These are phyloP conservation scores for Eudyptes chrysolophus DNA, from an alignment of 2,113 vertebrate species.

Conservation along the genomic window DNA sequence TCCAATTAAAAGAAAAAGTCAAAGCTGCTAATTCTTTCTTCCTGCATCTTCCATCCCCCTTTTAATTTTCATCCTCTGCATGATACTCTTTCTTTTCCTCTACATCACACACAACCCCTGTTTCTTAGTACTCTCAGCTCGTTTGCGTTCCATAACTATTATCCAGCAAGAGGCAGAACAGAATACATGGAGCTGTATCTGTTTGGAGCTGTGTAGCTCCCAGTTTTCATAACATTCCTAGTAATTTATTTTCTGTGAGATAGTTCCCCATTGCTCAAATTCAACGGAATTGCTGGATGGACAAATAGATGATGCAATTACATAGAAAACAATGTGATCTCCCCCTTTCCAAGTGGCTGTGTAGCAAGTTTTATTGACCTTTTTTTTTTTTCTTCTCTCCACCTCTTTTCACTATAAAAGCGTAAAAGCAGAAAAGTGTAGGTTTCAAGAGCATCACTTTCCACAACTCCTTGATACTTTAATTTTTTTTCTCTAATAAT, in stretches of 20 bases:
- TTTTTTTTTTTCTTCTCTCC: neutral
- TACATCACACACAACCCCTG: neutral
- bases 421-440: neutral
- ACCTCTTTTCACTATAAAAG: neutral
- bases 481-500: neutral
- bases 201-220: neutral
- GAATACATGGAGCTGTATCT: neutral
- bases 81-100: neutral
- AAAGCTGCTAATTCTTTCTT: neutral
- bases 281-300: neutral
- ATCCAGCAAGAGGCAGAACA: neutral
- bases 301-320: neutral
- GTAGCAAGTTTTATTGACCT: neutral
- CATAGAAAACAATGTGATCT: neutral
- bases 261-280: neutral
- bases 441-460: neutral
- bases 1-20: neutral
- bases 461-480: neutral
- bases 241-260: neutral
- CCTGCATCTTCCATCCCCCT: neutral
- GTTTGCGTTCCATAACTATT: neutral
- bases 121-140: neutral
- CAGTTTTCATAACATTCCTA: neutral
- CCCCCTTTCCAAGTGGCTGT: neutral
- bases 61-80: neutral